Evolutionary conservation across 2,888 invertebrate species (phyloP).

Genomic region (Caenorhabditis sp.): DNA sequence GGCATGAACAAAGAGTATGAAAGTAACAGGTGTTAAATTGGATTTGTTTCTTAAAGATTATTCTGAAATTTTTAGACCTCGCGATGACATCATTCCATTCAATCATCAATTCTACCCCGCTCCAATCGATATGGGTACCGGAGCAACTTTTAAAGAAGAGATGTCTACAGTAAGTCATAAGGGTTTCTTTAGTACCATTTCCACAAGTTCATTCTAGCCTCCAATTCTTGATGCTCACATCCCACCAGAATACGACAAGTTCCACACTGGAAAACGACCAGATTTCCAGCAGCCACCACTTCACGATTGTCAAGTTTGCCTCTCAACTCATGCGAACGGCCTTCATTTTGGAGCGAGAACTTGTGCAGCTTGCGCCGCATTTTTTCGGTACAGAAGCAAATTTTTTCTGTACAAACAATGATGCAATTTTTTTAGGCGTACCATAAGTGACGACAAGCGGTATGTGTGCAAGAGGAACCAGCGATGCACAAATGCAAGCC

Average conservation of each 20-base stretch:
- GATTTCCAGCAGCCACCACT: constrained; percentile 9
- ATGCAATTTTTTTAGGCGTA: constrained; percentile 65
- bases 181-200: neutral
- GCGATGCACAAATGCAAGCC: constrained; percentile 75
- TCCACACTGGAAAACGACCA: constrained; percentile 14
- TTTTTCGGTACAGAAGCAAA: constrained; percentile 64
- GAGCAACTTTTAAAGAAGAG: constrained; percentile 41
- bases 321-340: constrained; percentile 80
- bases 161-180: constrained; percentile 14
- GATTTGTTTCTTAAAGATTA: no score
- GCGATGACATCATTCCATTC: constrained; percentile 19
- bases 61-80: constrained; percentile 19
- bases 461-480: constrained; percentile 80
- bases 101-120: constrained; percentile 22
- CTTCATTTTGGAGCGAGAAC: constrained; percentile 82
- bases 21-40: neutral
- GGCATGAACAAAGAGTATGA: constrained; percentile 21
- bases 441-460: constrained; percentile 78
- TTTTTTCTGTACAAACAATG: no score
- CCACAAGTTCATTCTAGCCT: constrained; percentile 57
- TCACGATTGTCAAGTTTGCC: constrained; percentile 74
- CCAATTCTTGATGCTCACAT: constrained; percentile 10
- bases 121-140: constrained; percentile 28
- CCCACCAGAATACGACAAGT: constrained; percentile 13
- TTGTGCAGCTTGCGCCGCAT: constrained; percentile 82